Conservation (phyloP, 2,113 vertebrate species). For the Leptosomus discolor region DNA sequence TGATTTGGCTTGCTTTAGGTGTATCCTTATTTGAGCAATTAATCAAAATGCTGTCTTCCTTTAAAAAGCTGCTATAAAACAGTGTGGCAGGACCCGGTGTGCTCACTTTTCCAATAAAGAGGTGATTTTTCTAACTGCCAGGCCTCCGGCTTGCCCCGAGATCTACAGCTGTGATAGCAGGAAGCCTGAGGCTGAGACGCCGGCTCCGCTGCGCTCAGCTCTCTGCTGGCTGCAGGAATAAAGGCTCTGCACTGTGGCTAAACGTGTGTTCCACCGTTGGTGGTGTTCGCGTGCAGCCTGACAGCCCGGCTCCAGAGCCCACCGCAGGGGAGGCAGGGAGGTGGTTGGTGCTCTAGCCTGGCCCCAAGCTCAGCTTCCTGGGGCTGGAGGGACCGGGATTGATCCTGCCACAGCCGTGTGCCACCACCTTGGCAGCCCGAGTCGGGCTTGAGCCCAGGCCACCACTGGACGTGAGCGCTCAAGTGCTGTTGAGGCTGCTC, state of each 20-base stretch:
- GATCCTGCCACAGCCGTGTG: accelerated
- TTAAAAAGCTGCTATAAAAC: not conserved
- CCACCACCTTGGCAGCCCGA: not conserved
- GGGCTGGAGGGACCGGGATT: not conserved
- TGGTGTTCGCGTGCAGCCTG: not conserved
- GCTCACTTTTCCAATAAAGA: not conserved
- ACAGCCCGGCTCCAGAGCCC: not conserved
- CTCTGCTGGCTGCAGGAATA: not conserved
- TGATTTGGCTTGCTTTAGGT: not conserved
- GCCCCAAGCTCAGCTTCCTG: not conserved
- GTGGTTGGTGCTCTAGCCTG: not conserved
- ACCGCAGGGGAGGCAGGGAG: not conserved
- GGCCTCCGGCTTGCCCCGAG: not conserved
- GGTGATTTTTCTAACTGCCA: not conserved
- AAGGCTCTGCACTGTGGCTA: not conserved
- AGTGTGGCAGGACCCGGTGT: not conserved
- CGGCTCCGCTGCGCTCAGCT: not conserved
- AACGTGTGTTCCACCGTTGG: not conserved
- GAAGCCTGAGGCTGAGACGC: not conserved
- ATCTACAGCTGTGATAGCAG: not conserved
- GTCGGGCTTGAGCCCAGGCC: not conserved
- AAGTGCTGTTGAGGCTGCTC: not conserved
- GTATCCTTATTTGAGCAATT: not conserved
- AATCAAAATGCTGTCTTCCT: not conserved
- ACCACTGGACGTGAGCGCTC: accelerated